Conservation (phyloP, 2,888 invertebrate genomes). For the Eilema caniola region DNA sequence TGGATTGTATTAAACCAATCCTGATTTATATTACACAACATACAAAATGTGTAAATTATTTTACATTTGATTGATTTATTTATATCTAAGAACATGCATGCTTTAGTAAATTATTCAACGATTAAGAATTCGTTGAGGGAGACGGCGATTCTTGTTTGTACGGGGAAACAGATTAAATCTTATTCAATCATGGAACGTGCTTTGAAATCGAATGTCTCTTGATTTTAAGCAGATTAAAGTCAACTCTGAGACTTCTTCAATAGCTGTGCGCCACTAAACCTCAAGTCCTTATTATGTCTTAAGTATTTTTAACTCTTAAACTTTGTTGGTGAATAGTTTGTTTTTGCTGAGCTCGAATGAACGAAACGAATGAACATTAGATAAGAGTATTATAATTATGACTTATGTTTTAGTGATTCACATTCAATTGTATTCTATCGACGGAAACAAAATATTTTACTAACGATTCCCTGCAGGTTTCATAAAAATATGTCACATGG, state of each 20-base stretch:
- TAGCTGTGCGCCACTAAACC: constrained; percentile 61
- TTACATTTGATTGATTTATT: constrained; percentile 39
- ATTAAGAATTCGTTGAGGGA: constrained; percentile 70
- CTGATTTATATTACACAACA: constrained; percentile 28
- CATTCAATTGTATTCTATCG: constrained; percentile 85
- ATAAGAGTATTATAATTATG: constrained; percentile 75
- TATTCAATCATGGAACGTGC: constrained; percentile 80
- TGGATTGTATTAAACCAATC: neutral
- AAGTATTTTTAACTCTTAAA: constrained; percentile 56
- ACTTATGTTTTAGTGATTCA: constrained; percentile 79
- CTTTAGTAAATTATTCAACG: constrained; percentile 78
- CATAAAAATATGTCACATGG: constrained; percentile 79
- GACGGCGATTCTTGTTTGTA: constrained; percentile 68
- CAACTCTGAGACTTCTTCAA: constrained; percentile 70
- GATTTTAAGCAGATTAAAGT: constrained; percentile 81
- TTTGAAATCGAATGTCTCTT: constrained; percentile 75
- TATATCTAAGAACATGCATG: constrained; percentile 65
- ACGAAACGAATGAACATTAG: constrained; percentile 59
- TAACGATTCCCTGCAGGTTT: constrained; percentile 77
- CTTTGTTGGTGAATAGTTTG: constrained; percentile 58
- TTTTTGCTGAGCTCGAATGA: constrained; percentile 63
- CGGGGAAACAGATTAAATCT: constrained; percentile 81
- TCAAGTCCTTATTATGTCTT: constrained; percentile 66
- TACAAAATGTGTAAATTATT: constrained; percentile 22
- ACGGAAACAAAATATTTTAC: constrained; percentile 76